A percentile compares a stretch with the other conserved stretches of the same genome.
Conservation (phyloP, 2,113 vertebrate species). For the Dasypus novemcinctus region DNA sequence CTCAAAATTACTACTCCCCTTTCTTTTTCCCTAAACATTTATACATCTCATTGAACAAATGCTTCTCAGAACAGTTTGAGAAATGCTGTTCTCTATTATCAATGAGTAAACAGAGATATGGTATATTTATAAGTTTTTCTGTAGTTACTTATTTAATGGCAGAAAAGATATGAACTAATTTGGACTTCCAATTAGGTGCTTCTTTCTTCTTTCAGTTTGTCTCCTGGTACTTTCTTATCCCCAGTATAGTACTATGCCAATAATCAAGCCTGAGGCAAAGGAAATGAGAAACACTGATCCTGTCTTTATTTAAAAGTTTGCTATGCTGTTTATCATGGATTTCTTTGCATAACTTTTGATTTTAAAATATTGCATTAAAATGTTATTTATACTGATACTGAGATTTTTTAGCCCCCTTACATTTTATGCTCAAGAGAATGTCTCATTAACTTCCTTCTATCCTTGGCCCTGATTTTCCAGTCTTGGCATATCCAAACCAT, state of each 20-base stretch:
- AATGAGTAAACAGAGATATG: not conserved
- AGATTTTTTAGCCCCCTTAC: not conserved
- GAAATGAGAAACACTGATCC: not conserved
- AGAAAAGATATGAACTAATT: conserved; percentile 26
- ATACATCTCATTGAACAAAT: not conserved
- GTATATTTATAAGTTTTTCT: not conserved
- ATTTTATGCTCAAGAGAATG: not conserved
- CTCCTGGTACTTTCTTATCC: conserved; percentile 9
- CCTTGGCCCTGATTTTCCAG: not conserved
- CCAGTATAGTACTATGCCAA: not conserved
- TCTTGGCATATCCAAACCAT: not conserved
- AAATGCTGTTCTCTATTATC: not conserved
- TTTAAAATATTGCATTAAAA: conserved; percentile 45
- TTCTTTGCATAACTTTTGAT: conserved; percentile 29
- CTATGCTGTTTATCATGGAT: conserved; percentile 22
- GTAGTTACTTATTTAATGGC: not conserved
- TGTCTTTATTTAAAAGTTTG: conserved; percentile 48
- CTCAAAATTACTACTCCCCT: not conserved
- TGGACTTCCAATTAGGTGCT: not conserved
- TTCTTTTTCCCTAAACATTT: not conserved
- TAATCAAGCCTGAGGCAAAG: conserved; percentile 1
- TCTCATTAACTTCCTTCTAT: not conserved
- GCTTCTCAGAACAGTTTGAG: not conserved
- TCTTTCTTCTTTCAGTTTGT: not conserved
- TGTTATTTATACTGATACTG: not conserved